These are phyloP conservation scores for Myotis pilosus DNA, from an alignment of 2,797 vertebrate species.

Conservation along the genomic window DNA sequence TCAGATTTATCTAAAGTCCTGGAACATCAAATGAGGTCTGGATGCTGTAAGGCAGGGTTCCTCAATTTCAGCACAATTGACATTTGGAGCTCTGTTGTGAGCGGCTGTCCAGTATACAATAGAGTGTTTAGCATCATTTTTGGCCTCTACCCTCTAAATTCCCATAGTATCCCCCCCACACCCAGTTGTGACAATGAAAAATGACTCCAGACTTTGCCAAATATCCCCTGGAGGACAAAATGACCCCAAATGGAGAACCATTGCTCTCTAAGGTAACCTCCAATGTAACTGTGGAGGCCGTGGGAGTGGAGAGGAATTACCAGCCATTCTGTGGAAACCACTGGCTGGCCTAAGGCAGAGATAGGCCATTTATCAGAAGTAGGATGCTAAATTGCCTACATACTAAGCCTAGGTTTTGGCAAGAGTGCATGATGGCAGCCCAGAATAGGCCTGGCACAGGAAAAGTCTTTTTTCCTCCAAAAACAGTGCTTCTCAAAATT, in stretches of 20 bases:
- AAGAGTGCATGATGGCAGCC: background rate
- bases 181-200: conserved; percentile 7
- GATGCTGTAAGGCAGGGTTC: background rate
- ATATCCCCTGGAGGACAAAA: conserved; percentile 29
- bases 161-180: background rate
- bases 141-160: background rate
- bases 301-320: background rate
- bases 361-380: conserved; percentile 13
- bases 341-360: background rate
- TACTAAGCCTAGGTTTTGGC: background rate
- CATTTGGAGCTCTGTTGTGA: background rate
- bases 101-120: background rate
- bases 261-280: conserved; percentile 2
- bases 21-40: background rate
- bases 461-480: background rate
- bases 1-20: conserved; percentile 27
- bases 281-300: background rate
- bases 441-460: background rate
- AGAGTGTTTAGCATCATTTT: background rate
- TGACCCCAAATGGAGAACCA: background rate
- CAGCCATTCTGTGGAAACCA: background rate
- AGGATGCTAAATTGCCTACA: background rate
- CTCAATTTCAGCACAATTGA: background rate
- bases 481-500: background rate
- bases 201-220: background rate